These are phyloP conservation scores for Dynastes hyllus DNA, from an alignment of 2,888 invertebrate genomes.

Conservation along the genomic window DNA sequence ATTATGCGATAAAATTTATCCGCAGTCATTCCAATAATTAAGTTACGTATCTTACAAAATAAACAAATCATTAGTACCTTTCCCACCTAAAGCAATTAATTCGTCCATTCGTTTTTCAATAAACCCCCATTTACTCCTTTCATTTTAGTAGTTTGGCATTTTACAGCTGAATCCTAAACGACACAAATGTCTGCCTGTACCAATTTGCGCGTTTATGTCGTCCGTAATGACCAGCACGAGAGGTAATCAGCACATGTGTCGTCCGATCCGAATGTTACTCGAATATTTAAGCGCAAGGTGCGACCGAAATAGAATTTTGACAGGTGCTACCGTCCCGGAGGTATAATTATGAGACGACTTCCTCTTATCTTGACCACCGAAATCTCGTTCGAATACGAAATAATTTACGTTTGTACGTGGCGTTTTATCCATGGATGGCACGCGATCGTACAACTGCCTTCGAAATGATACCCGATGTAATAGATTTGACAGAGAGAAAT, in stretches of 20 bases:
- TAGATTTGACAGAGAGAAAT: not conserved
- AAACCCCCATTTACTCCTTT: not conserved
- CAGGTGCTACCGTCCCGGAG: slow-evolving; percentile 42
- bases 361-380: slow-evolving; percentile 45
- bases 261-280: slow-evolving; percentile 22
- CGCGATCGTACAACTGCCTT: slow-evolving; percentile 23
- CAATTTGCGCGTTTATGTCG: slow-evolving; percentile 18
- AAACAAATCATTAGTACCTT: too few species aligned
- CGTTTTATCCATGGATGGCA: slow-evolving; percentile 17
- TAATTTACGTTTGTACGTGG: slow-evolving; percentile 16
- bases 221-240: slow-evolving; percentile 31
- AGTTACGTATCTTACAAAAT: too few species aligned
- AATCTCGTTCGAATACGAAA: slow-evolving; percentile 43
- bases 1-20: too few species aligned
- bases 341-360: slow-evolving; percentile 44
- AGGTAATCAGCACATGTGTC: slow-evolving; percentile 37
- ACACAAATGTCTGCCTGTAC: slow-evolving; percentile 10
- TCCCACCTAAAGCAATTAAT: slow-evolving; percentile 5
- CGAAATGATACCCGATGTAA: too few species aligned
- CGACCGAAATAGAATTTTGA: slow-evolving; percentile 47
- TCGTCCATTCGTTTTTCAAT: not conserved
- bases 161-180: slow-evolving; percentile 15
- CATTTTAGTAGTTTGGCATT: not conserved
- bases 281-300: slow-evolving; percentile 51
- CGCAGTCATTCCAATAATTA: too few species aligned